phyloP scores from a whole-genome alignment of 2,797 vertebrate species.

The Peromyscus melanophrys region DNA sequence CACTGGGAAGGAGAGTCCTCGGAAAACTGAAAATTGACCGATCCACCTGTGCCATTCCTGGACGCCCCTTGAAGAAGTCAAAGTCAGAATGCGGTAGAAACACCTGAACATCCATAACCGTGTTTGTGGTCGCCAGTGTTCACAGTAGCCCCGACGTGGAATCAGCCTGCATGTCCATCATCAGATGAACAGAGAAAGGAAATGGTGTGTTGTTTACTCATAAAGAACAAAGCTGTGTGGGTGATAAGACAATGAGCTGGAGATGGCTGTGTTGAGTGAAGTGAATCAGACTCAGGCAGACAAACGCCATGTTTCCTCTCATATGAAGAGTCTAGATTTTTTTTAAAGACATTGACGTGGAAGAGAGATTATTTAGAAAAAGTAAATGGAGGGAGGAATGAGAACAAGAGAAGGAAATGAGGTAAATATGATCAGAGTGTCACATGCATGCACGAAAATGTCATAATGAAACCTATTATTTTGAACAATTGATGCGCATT shows the following conservation, averaged over 20 bases:
- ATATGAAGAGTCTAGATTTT: neutral
- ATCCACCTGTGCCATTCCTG: neutral
- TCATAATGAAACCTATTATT: neutral
- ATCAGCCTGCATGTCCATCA: neutral
- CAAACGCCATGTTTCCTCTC: neutral
- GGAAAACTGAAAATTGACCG: neutral
- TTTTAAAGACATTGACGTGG: neutral
- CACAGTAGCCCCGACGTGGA: neutral
- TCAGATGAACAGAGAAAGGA: neutral
- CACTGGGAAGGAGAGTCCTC: neutral
- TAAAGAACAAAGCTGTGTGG: neutral
- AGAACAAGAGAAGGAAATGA: neutral
- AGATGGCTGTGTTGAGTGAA: neutral
- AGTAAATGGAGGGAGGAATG: neutral
- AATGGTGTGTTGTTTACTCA: neutral
- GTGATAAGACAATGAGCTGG: neutral
- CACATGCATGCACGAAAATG: neutral
- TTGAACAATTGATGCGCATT: neutral
- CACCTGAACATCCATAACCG: neutral
- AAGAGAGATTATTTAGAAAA: neutral
- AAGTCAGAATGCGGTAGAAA: neutral
- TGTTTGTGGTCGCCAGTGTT: neutral
- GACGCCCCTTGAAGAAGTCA: neutral
- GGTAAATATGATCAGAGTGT: neutral
- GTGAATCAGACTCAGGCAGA: neutral